Percentiles rank a stretch among this genome's conserved stretches.
Conservation (phyloP, 2,113 vertebrate species). For the Bucco capensis region DNA sequence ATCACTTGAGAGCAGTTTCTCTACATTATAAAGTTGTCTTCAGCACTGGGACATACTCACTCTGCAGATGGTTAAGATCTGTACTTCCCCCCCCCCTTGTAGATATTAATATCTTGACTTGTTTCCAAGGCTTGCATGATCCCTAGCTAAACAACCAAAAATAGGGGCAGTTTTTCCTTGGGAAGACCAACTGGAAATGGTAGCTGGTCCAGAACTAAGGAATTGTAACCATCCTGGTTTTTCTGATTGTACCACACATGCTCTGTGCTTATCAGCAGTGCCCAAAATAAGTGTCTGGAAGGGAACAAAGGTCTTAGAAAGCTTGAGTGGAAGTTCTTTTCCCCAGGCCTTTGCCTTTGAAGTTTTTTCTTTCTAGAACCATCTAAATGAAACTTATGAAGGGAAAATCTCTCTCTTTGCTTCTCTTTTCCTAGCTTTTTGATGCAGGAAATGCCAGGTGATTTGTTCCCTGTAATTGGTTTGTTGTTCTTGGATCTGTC, state of each 20-base stretch:
- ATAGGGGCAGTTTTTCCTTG: background rate
- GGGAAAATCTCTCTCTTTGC: background rate
- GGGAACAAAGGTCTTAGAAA: background rate
- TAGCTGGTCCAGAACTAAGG: background rate
- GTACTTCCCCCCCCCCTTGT: background rate
- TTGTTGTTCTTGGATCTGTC: background rate
- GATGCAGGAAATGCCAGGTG: background rate
- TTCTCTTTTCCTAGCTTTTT: background rate
- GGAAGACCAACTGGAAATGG: background rate
- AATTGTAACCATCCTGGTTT: background rate
- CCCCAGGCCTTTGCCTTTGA: background rate
- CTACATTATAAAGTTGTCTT: background rate
- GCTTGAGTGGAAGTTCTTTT: background rate
- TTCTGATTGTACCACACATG: background rate
- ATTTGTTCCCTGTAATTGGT: background rate
- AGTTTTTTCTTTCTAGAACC: background rate
- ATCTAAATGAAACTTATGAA: background rate
- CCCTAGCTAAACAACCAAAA: background rate
- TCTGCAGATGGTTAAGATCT: background rate
- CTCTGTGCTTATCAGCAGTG: background rate
- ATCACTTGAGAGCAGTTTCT: background rate
- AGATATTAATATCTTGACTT: background rate
- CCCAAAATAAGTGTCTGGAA: background rate
- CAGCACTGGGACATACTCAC: background rate
- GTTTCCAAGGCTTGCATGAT: background rate